Base-by-base conservation (phyloP, 2,113 vertebrate genomes). In the Callaeas wilsoni region DNA sequence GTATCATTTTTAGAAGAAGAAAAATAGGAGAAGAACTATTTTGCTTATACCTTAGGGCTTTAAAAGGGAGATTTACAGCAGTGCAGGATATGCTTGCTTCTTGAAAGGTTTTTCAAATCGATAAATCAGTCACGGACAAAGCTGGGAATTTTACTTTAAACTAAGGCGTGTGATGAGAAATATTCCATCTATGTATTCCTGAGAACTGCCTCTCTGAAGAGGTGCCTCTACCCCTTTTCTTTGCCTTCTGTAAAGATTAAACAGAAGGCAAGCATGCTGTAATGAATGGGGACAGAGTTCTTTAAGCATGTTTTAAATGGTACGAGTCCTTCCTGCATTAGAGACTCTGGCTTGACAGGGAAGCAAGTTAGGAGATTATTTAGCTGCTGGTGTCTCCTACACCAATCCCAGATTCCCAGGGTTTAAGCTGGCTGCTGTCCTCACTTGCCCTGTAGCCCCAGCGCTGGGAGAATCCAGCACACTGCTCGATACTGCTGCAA, bases 361-460 rank as follows among this genome's bases (percentile, higher is more conserved):
- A 62, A 65, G 22, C 27, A 81, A 90, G 5, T 79, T 25, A 73
- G 59, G 80, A 67, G 78, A 87, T 94, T 87, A 87, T 74, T 93
- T 46, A 90, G 46, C 33, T n/a, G 46, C 57, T 93, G 42, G 21
- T 52, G 21, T 52, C 9, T 83, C 77, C 62, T 30, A 23, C 16
- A 52, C 4, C 78, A 96, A 59, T 76, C 70, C 87, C 84, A 76
- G 42, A 65, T 95, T 90, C 59, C 59, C 68, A 44, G 67, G 59
- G 8, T 90, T 96, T 91, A 91, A 94, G 12, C 82, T 55, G 59
- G 29, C 33, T 95, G 71, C 52, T 96, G 92, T 94, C 92, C 85
- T 93, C 63, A 59, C 75, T 83, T 93, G 91, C 87, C 93, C 87
- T 74, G 74, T 15, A 37, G 53, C 55, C 62, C 81, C 69, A 57